Base-by-base conservation (phyloP, 2,113 vertebrate species). In the Petrocephalus microphthalmus region DNA sequence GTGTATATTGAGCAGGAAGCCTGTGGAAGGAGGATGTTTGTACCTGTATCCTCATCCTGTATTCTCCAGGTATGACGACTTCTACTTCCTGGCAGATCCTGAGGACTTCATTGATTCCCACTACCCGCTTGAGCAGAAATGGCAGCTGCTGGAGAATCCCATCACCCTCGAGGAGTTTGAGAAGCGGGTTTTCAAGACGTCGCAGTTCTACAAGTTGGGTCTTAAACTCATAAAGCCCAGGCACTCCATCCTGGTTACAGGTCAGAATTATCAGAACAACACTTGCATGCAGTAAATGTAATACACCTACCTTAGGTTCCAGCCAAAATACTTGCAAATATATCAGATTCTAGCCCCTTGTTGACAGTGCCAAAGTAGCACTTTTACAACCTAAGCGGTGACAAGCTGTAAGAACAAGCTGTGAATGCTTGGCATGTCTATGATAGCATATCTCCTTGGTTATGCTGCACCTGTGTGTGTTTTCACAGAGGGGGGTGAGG, bases 11-110 rank as follows among this genome's bases (percentile, higher is more conserved):
- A 42, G 42, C 42, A 42, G 42, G 42, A 42, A 42, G 42, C 42
- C 42, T 42, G 3, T 42, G 42, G 42, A 42, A 42, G 42, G 42
- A 42, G 42, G 13, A 53, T 53, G 42, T 37, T 82, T 82, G 17
- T 83, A 42, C 8, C 45, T 49, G 19, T 47, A 42, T 49, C 45
- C 81, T 51, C 15, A 25, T 8, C 13, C 25, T 85, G 2, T 88
- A 5, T 67, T 15, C 84, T 87, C 7, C 92, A 98, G 95, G 88
- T 94, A 95, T 0, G 94, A 96, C 0, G 96, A 95, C 29, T 96
- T 96, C 92, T 96, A 93, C 91, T 96, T 96, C 91, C 93, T 97
- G 4, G 93, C 96, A 10, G 93, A 97, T 71, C 96, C 96, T 0
- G 95, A 97, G 89, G 92, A 94, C 88, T 95, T 97, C 87, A 91